Conservation (phyloP, 2,888 invertebrate species). For the Catocala sponsa region DNA sequence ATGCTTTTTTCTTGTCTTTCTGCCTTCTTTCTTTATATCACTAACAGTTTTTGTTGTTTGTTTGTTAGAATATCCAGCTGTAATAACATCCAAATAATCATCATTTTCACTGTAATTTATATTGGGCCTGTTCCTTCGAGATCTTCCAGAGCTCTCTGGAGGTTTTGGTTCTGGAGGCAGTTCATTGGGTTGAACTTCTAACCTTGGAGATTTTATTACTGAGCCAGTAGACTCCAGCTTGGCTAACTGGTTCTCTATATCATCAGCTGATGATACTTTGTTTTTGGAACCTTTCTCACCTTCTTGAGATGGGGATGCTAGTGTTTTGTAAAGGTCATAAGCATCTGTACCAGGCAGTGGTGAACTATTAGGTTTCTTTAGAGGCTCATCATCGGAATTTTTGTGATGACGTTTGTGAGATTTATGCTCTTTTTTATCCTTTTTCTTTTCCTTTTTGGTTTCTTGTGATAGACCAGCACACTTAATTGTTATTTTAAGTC, state of each 20-base stretch:
- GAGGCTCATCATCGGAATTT: slow-evolving; percentile 73
- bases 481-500: slow-evolving; percentile 85
- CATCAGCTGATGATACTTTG: slow-evolving; percentile 64
- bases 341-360: slow-evolving; percentile 84
- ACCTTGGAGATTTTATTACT: slow-evolving; percentile 65
- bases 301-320: slow-evolving; percentile 81
- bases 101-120: slow-evolving; percentile 88
- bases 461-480: slow-evolving; percentile 78
- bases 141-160: slow-evolving; percentile 76
- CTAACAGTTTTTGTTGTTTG: slow-evolving; percentile 74
- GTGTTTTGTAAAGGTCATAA: slow-evolving; percentile 84
- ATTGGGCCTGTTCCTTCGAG: slow-evolving; percentile 82
- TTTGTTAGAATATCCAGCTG: slow-evolving; percentile 75
- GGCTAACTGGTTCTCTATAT: slow-evolving; percentile 77
- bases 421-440: slow-evolving; percentile 86
- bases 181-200: slow-evolving; percentile 73
- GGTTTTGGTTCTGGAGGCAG: slow-evolving; percentile 80
- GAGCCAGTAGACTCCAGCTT: slow-evolving; percentile 71
- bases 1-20: slow-evolving; percentile 75
- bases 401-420: slow-evolving; percentile 84
- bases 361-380: slow-evolving; percentile 75
- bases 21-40: slow-evolving; percentile 79
- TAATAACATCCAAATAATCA: slow-evolving; percentile 83
- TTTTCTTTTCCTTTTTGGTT: slow-evolving; percentile 80
- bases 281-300: slow-evolving; percentile 63